phyloP scores from a whole-genome alignment of 2,113 vertebrate genomes.

The Astur gentilis region DNA sequence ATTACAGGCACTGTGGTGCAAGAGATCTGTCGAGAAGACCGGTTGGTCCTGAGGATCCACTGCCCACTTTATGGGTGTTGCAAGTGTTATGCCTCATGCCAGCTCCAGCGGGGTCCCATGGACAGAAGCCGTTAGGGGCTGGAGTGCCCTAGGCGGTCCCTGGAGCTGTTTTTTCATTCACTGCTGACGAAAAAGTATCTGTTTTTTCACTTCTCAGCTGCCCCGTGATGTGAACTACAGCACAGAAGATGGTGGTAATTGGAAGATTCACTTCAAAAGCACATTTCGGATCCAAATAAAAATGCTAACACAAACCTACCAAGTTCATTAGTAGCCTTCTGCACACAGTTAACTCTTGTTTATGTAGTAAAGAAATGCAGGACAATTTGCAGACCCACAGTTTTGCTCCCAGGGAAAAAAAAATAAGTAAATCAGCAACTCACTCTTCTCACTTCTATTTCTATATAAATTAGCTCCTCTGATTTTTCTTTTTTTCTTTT shows the following conservation, averaged over 20 bases:
- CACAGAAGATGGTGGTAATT: neutral
- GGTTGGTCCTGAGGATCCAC: neutral
- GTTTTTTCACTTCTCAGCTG: neutral
- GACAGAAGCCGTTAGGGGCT: neutral
- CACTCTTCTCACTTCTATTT: neutral
- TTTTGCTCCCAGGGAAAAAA: neutral
- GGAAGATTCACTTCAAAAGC: neutral
- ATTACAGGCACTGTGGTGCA: neutral
- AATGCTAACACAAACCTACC: neutral
- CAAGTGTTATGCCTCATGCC: neutral
- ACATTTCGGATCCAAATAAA: neutral
- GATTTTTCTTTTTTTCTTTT: neutral
- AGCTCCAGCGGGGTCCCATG: accelerated
- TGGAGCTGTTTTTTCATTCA: neutral
- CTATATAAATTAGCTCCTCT: neutral
- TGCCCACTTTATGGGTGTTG: accelerated
- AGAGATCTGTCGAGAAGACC: neutral
- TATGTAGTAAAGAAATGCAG: neutral
- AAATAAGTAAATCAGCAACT: neutral
- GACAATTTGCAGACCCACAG: neutral
- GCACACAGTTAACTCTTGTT: neutral
- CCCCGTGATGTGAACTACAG: neutral
- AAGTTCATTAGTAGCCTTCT: neutral
- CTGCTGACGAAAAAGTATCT: neutral
- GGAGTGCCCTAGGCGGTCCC: neutral